phyloP scores from a whole-genome alignment of 53 echinoderm and acorn worm species.

The Hippasteria phrygiana region DNA sequence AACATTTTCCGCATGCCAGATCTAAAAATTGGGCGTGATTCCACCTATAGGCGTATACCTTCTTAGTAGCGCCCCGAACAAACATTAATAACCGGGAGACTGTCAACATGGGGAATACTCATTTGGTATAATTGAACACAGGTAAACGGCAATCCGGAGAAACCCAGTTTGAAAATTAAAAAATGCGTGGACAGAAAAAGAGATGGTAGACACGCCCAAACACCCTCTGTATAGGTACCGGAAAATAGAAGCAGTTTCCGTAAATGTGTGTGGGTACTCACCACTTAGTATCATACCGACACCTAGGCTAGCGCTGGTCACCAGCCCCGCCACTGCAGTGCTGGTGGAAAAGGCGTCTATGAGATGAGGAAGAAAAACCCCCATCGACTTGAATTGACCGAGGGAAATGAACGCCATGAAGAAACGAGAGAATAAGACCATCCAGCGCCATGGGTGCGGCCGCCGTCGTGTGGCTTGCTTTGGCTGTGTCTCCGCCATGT shows the following conservation, averaged over 20 bases:
- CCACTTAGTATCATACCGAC: not conserved
- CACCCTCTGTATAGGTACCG: not conserved
- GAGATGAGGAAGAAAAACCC: constrained; percentile 4
- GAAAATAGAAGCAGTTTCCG: not conserved
- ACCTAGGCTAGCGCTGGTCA: not conserved
- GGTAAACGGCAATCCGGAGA: not conserved
- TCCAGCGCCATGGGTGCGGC: not conserved
- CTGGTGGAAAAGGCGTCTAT: constrained; percentile 16
- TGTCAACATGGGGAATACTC: too few species aligned
- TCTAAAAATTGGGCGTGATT: too few species aligned
- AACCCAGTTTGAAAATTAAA: too few species aligned
- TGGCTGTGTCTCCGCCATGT: not conserved
- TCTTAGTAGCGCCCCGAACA: too few species aligned
- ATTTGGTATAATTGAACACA: not conserved
- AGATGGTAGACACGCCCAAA: not conserved
- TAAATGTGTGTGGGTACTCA: not conserved
- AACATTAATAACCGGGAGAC: too few species aligned
- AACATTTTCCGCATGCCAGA: too few species aligned
- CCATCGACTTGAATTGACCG: constrained; percentile 2
- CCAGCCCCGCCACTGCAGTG: not conserved
- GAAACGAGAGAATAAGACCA: constrained; percentile 13
- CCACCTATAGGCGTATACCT: too few species aligned
- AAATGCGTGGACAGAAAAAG: not conserved
- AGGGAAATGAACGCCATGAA: not conserved
- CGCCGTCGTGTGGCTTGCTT: not conserved